A percentile compares a stretch with the other conserved stretches of the same genome.
These are phyloP conservation scores for Trinorchestia longiramus DNA, from an alignment of 1,140 invertebrate genomes.

Conservation along the genomic window DNA sequence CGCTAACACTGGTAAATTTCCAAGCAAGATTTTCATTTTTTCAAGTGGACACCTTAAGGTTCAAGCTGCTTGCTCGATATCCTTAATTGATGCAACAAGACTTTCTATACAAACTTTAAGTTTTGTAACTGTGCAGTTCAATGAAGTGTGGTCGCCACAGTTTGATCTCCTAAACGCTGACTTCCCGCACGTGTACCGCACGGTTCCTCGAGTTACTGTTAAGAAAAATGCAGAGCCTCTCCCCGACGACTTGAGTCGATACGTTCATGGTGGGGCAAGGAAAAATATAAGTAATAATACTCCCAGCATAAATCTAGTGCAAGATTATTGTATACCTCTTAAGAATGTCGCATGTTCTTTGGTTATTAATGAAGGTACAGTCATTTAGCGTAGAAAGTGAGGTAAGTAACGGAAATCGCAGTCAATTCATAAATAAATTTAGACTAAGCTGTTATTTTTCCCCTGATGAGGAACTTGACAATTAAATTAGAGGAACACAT, in stretches of 20 bases:
- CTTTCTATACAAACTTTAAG: background rate
- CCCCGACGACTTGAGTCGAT: constrained; percentile 4
- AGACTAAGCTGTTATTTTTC: too few species aligned
- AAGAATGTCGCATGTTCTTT: too few species aligned
- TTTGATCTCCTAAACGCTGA: constrained; percentile 38
- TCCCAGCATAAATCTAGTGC: too few species aligned
- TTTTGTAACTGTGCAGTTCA: background rate
- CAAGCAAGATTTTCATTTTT: background rate
- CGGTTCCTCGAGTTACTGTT: background rate
- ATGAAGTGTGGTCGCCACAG: constrained; percentile 18
- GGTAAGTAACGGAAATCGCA: too few species aligned
- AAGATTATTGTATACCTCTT: too few species aligned
- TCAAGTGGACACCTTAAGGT: background rate
- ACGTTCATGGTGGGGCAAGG: background rate
- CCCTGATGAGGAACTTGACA: too few species aligned
- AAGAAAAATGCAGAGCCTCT: background rate
- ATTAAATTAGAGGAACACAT: too few species aligned
- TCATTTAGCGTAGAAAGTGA: too few species aligned
- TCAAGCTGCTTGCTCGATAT: background rate
- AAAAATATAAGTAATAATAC: too few species aligned
- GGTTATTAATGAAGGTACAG: too few species aligned
- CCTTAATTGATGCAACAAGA: background rate
- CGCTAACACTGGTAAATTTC: background rate
- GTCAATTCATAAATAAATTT: too few species aligned
- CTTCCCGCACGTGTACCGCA: background rate